Conservation (phyloP, 2,797 vertebrate genomes). For the Peromyscus nudipes region DNA sequence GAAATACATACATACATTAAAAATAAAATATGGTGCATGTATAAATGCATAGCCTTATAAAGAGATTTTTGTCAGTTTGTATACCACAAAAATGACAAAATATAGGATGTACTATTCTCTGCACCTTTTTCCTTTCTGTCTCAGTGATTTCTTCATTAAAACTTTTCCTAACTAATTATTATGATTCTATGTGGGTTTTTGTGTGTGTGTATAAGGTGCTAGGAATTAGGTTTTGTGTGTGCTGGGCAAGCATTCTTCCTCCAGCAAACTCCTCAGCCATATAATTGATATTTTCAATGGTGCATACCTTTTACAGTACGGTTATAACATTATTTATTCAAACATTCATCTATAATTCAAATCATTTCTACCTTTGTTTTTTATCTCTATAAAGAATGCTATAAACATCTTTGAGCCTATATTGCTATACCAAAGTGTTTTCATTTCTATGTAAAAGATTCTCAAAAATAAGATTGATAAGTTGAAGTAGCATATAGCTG, state of each 20-base stretch:
- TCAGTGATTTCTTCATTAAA: not conserved
- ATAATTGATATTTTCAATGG: not conserved
- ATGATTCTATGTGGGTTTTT: not conserved
- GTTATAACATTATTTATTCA: not conserved
- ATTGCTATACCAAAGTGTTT: not conserved
- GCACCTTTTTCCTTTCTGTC: not conserved
- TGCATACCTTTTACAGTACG: not conserved
- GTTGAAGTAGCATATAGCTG: not conserved
- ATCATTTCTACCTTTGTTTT: not conserved
- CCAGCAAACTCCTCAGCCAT: not conserved
- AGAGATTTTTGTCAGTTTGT: slow-evolving; percentile 6
- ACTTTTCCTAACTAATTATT: not conserved
- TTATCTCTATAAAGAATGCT: not conserved
- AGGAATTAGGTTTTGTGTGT: not conserved
- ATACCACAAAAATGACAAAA: not conserved
- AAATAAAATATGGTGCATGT: not conserved
- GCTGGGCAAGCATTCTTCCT: not conserved
- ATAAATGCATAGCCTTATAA: not conserved
- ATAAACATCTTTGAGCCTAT: not conserved
- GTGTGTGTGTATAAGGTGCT: too few relatives aligned
- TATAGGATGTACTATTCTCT: not conserved
- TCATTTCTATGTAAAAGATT: not conserved
- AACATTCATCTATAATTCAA: not conserved
- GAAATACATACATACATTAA: not conserved
- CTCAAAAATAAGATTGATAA: not conserved